Base-by-base conservation (phyloP, 2,797 vertebrate genomes). In the Rhinella marina region DNA sequence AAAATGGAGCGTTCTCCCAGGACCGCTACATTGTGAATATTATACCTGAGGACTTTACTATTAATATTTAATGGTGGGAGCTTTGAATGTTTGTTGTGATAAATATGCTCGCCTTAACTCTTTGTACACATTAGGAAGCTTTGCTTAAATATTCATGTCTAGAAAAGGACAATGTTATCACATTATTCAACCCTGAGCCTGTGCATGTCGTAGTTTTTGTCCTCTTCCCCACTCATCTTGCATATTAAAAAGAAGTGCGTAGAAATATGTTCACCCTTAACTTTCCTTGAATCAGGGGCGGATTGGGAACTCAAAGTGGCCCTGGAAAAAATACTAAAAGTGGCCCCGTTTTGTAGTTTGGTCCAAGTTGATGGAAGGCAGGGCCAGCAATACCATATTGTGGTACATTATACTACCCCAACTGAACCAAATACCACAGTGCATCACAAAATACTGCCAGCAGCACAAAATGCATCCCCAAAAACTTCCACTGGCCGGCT, bases 41-140 rank as follows among this genome's bases (percentile, higher is more conserved):
- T 81, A 72, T 85, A 85, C 83, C 66, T 21, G 54, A 81, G 68
- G 76, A 64, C 29, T 64, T n/a, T 8, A 10, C 2, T 56, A 77
- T 89, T 66, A 89, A 83, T 86, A 86, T 68, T 77, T 79, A 48
- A 86, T 88, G 50, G 70, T 78, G 56, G 10, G 21, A 72, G 61
- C 19, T 86, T 70, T 83, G 27, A 86, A 86, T 86, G 84, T 77
- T 54, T 78, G n/a, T 48, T 82, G 29, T 68, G 57, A 77, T 84
- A 85, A 41, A 82, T 52, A 29, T 76, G 66, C 50, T 66, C 21
- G 27, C 77, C 54, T 68, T 68, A 21, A 56, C 72, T 66, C 6
- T 76, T 21, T 84, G 57, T 64, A 50, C 9, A 59, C 25, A 84
- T 48, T 64, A 87, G 48, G 84, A 27, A 27, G 54, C 64, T 72